phyloP scores from a whole-genome alignment of 1,140 invertebrate genomes.

The Ceratoteleas bidentatus region DNA sequence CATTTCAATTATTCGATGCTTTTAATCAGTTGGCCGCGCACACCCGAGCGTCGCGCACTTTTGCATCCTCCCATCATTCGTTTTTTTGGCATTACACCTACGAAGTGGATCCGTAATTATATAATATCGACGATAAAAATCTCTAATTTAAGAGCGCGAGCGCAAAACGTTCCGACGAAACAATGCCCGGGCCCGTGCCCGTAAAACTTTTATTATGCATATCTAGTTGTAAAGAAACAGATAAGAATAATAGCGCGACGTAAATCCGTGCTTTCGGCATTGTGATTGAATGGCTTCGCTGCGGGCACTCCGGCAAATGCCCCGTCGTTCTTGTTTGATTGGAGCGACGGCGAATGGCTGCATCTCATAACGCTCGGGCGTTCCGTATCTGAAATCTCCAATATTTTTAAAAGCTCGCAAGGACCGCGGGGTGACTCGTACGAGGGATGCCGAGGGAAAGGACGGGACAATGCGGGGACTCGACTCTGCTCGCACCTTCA shows the following conservation, averaged over 20 bases:
- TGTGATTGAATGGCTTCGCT: slow-evolving; percentile 81
- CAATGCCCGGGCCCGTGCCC: no score
- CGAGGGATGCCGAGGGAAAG: slow-evolving; percentile 33
- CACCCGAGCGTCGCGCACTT: no score
- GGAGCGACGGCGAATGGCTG: slow-evolving; percentile 66
- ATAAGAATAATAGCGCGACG: slow-evolving; percentile 68
- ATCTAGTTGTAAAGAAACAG: slow-evolving; percentile 42
- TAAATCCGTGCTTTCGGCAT: slow-evolving; percentile 72
- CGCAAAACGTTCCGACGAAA: no score
- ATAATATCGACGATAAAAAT: no score
- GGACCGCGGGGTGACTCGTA: slow-evolving; percentile 61
- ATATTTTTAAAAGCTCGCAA: slow-evolving; percentile 81
- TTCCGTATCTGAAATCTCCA: slow-evolving; percentile 80
- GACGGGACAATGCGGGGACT: slow-evolving; percentile 59
- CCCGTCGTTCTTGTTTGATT: slow-evolving; percentile 71
- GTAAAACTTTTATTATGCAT: no score
- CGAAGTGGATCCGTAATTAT: no score
- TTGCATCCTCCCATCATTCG: no score
- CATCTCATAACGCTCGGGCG: slow-evolving; percentile 64
- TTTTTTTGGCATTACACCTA: no score
- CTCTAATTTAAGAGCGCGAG: no score
- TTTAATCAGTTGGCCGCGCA: no score
- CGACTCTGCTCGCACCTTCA: slow-evolving; percentile 75
- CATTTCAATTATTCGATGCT: no score
- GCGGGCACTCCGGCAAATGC: slow-evolving; percentile 71